These are phyloP conservation scores for Monodelphis domestica DNA, from an alignment of 2,797 vertebrate species.

Conservation along the genomic window DNA sequence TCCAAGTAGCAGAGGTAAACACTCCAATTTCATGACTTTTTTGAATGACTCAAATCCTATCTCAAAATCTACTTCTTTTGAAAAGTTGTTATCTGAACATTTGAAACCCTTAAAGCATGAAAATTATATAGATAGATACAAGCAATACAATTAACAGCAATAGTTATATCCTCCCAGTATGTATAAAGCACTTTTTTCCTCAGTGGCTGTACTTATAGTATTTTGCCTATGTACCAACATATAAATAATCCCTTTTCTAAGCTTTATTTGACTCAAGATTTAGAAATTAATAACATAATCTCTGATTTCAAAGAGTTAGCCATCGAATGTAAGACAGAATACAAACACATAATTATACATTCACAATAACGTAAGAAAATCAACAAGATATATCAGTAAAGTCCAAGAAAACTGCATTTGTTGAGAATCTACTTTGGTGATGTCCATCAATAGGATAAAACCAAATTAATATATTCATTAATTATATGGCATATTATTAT, in stretches of 20 bases:
- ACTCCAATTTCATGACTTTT: slow-evolving; percentile 47
- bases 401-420: neutral
- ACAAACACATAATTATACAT: neutral
- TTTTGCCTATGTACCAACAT: neutral
- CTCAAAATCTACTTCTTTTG: neutral
- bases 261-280: neutral
- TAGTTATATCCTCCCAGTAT: neutral
- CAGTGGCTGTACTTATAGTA: neutral
- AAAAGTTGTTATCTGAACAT: neutral
- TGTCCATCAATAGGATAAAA: neutral
- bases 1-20: slow-evolving; percentile 3
- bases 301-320: neutral
- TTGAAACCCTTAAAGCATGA: neutral
- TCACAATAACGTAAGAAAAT: neutral
- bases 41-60: slow-evolving; percentile 6
- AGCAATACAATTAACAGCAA: neutral
- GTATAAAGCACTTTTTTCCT: neutral
- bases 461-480: neutral
- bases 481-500: neutral
- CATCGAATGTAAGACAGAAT: neutral
- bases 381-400: neutral
- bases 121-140: neutral
- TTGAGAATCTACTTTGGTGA: neutral
- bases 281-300: neutral
- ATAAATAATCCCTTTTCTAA: neutral